Base-by-base conservation (phyloP, 2,888 invertebrate species). In the Trichogramma evanescens region DNA sequence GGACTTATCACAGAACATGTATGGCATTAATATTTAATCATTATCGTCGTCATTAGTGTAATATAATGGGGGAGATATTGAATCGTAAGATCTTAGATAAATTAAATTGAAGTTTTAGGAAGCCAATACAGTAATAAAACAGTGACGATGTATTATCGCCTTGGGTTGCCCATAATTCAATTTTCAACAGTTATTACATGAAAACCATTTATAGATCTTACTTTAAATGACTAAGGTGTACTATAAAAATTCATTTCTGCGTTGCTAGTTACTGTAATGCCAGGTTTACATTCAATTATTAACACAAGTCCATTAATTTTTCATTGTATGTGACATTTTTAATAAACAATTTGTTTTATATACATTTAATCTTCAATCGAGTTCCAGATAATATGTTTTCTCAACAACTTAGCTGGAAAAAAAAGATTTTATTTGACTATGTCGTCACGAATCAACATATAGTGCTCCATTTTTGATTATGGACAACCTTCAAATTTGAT, bases 1-100 rank as follows among this genome's bases (percentile, higher is more conserved):
- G 77, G 76, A 77, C 78, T 78, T 78, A 78, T 78, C 78, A 78
- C 78, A 78, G 78, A 78, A 78, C 76, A 78, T 77, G 77, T 78
- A 78, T 78, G 78, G 78, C 78, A 78, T 78, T 77, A 76, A 76
- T 77, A 72, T 70, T 77, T 26, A 26, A 26, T 26, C 74, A 69
- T 75, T 74, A 71, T 77, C 72, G 70, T 76, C 74, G 68, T 75
- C 73, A 71, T 74, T 71, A 70, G 73, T 72, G 71, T 74, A 72
- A 67, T 67, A 67, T 56, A 59, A 65, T 58, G 58, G 54, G 26
- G 26, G 26, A 2, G 26, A 26, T 54, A 62, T 63, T 64, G 65
- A 68, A 71, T 71, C 72, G 26, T 72, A 72, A 71, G 72, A 71
- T 68, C 67, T 70, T 72, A 69, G 71, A 70, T 75, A 74, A 70